Evolutionary conservation across 2,113 vertebrate species (phyloP), one percentile per base, ranked within the genome.

Genomic region (Polypterus senegalus): DNA sequence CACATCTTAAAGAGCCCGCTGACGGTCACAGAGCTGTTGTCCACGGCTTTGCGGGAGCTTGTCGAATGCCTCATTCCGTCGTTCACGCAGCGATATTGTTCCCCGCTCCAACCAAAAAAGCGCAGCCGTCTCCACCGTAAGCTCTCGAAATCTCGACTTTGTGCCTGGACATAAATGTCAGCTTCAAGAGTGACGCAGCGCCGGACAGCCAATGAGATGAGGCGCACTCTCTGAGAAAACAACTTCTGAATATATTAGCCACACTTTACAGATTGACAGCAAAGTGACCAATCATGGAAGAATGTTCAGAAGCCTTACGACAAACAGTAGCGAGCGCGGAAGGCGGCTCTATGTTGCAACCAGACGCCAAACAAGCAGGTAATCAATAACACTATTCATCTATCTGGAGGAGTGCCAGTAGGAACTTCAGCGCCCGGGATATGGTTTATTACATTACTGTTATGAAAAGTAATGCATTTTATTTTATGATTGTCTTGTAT

Each of bases 41-140:
- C 81, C 72, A 75, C 79, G 65, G 69, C 72, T 66, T 82, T 68
- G 61, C 73, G 70, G 52, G 79, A 72, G 66, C 76, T 67, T 44
- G 81, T 74, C 7, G 81, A 81, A 72, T 81, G 82, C 79, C 82
- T 84, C 86, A 86, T 88, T 46, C 70, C 80, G 71, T 62, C 67
- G 11, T 48, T 73, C 56, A 44, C 56, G 9, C 46, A 48, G 27
- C 68, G 65, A 68, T 71, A 81, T 83, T 82, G 80, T 82, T 83
- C 79, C 75, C 76, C 57, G 64, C 66, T 76, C 74, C 80, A 75
- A 27, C 77, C 67, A 67, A 43, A 65, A 74, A 73, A 64, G 67
- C 66, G 69, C 70, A 2, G 68, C 43, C 8, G 27, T 57, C 72
- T 81, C 80, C 79, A 77, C 80, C 82, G 77, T 79, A 74, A 68